These are phyloP conservation scores for Venturia canescens DNA, from an alignment of 1,140 invertebrate genomes.

Conservation along the genomic window DNA sequence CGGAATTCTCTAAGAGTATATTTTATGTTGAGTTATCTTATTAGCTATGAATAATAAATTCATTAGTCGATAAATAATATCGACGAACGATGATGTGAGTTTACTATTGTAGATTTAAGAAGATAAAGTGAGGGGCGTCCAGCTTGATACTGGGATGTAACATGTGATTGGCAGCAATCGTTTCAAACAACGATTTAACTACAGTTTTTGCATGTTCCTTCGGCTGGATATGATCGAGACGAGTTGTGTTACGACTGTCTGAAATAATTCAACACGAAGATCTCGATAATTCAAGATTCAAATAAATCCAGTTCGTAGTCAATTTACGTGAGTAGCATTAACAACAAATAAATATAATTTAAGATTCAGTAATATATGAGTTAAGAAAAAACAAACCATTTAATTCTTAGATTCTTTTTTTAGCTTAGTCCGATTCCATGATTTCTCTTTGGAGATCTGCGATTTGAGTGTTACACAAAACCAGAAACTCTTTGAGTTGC, in stretches of 20 bases:
- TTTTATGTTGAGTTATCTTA: no score
- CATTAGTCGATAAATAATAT: no score
- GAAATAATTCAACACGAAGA: slow-evolving; percentile 54
- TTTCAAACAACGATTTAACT: slow-evolving; percentile 79
- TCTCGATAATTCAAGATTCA: background rate
- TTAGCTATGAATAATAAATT: no score
- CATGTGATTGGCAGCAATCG: slow-evolving; percentile 76
- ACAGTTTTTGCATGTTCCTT: slow-evolving; percentile 82
- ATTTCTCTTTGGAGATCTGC: slow-evolving; percentile 91
- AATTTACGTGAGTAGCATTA: no score
- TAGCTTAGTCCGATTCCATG: slow-evolving; percentile 84
- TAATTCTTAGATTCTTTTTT: slow-evolving; percentile 46
- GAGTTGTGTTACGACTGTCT: slow-evolving; percentile 80
- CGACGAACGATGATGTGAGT: no score
- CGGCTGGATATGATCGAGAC: slow-evolving; percentile 82
- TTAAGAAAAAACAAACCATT: background rate
- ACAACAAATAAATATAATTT: slow-evolving; percentile 34
- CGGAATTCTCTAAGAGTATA: no score
- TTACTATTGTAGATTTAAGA: no score
- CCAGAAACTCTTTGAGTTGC: slow-evolving; percentile 82
- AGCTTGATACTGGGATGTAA: no score
- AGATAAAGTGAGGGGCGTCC: no score
- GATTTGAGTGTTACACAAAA: slow-evolving; percentile 87
- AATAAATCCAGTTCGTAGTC: no score
- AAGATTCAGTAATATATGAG: background rate